Base-by-base conservation (phyloP, 2,888 invertebrate species). In the Sycophila texana region DNA sequence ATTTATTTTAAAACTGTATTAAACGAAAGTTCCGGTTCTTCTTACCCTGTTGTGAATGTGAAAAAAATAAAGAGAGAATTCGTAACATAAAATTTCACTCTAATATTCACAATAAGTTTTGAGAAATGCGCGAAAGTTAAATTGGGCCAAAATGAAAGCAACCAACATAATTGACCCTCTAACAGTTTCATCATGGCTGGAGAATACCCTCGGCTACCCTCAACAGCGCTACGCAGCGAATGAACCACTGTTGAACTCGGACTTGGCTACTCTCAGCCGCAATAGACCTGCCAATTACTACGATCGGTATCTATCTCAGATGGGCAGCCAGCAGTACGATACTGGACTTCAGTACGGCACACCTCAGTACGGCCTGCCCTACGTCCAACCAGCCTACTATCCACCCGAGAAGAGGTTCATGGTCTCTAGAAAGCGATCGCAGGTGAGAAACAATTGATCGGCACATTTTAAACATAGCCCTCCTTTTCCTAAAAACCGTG, bases 401-500 rank as follows among this genome's bases (percentile, higher is more conserved):
- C 82, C 84, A 3, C 86, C 87, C 3, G 89, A 89, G 77, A 89
- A 89, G 79, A 87, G 89, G 83, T 90, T 87, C 77, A 86, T 89
- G 85, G 84, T 89, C 1, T 81, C 88, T n/a, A 88, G 87, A 73
- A 90, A 89, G 81, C 86, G 89, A 47, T 84, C 87, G 12, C 88
- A 88, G 88, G 90, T 89, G 73, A 83, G 68, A 13, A 18, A 39
- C 7, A 1, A 39, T 2, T 26, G 26, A 26, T 26, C 26, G 26
- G 2, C 26, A 26, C 2, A 26, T 26, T 26, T 26, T 26, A n/a
- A n/a, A n/a, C n/a, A n/a, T n/a, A 26, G 26, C 26, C 26, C 3
- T 3, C 26, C 26, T 26, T n/a, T n/a, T n/a, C n/a, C n/a, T n/a
- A n/a, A n/a, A n/a, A n/a, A n/a, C n/a, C n/a, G n/a, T n/a, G 3